Base-by-base conservation (phyloP, 2,113 vertebrate species). In the Sander vitreus region DNA sequence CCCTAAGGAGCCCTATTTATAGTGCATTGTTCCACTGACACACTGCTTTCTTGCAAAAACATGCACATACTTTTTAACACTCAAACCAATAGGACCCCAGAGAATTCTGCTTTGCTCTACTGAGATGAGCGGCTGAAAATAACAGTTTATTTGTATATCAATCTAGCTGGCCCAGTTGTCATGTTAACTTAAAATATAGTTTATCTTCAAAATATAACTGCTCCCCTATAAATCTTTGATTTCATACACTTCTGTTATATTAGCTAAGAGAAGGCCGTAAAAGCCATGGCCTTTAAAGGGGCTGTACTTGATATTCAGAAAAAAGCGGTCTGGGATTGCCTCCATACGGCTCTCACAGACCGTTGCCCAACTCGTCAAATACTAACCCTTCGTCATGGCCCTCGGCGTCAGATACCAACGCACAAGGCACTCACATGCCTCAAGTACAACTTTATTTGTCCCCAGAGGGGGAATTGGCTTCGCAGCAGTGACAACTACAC, bases 11-110 rank as follows among this genome's bases (percentile, higher is more conserved):
- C 54, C 36, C 88, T 94, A 94, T 93, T 92, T 89, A 91, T 94
- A 94, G 93, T 62, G 55, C 90, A 91, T 94, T 94, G 92, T 94
- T 94, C 92, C 89, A 92, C 84, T 93, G 86, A 91, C 91, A 91
- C 82, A 93, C 83, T 85, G 73, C 72, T 91, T 93, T 94, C 70
- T 92, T 86, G 80, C 14, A 66, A 78, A 88, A 80, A 78, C 69
- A 82, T 30, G 0, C 54, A 81, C 70, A 70, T 7, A 73, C 77
- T 57, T 87, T 89, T 81, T 72, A 74, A 71, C 54, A 21, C 68
- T 81, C 63, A 39, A 63, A 79, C 73, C 25, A 63, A 78, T 30
- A 62, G 30, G 62, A 66, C 74, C 65, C 25, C 2, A 15, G 43
- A 75, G 73, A 67, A 30, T 54, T 73, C 25, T 67, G 59, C 80